phyloP scores from a whole-genome alignment of 2,797 vertebrate genomes.

The Sebastes steindachneri region DNA sequence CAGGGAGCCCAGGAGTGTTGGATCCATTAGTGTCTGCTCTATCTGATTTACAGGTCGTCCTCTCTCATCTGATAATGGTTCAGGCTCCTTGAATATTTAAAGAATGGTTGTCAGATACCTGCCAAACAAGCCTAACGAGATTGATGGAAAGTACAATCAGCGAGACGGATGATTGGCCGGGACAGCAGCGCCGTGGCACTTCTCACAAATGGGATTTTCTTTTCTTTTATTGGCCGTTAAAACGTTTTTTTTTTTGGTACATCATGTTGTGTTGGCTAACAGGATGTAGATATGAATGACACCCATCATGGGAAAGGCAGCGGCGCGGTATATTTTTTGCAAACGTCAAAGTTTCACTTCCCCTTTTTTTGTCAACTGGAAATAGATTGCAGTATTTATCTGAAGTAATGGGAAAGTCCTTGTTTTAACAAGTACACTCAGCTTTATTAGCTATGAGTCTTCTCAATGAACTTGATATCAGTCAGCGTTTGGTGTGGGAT shows the following conservation, averaged over 20 bases:
- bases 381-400: not conserved
- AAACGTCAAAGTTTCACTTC: slow-evolving; percentile 69
- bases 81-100: slow-evolving; percentile 79
- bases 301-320: slow-evolving; percentile 30
- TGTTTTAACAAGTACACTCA: not conserved
- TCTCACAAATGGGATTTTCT: not conserved
- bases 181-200: not conserved
- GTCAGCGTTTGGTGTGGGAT: not conserved
- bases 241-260: not conserved
- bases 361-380: slow-evolving; percentile 8
- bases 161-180: not conserved
- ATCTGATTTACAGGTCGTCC: slow-evolving; percentile 78
- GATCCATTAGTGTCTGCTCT: slow-evolving; percentile 74
- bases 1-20: slow-evolving; percentile 53
- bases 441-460: not conserved
- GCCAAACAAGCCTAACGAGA: slow-evolving; percentile 69
- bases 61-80: slow-evolving; percentile 76
- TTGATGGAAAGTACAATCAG: slow-evolving; percentile 58
- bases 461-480: not conserved
- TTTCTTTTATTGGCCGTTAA: not conserved
- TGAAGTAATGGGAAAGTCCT: not conserved
- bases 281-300: slow-evolving; percentile 62
- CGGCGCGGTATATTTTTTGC: slow-evolving; percentile 1
- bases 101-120: slow-evolving; percentile 74
- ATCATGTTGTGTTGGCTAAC: slow-evolving; percentile 43